A percentile compares a stretch with the other conserved stretches of the same genome.
These are phyloP conservation scores for Theodoxus fluviatilis DNA, from an alignment of 2,888 invertebrate genomes.

Conservation along the genomic window DNA sequence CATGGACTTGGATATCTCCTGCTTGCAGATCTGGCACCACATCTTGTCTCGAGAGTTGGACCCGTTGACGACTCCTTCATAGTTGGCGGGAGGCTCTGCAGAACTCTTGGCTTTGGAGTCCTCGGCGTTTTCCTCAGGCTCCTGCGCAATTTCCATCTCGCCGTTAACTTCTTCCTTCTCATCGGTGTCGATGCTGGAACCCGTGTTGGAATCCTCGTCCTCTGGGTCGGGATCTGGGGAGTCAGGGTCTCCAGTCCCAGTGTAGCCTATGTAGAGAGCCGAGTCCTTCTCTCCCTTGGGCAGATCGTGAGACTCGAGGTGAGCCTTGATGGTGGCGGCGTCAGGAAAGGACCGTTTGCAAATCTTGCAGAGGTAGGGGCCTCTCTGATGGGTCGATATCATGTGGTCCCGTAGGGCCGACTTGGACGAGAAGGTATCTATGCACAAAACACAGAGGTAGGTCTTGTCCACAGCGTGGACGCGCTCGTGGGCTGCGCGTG, in stretches of 20 bases:
- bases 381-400: constrained; percentile 38
- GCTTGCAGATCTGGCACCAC: constrained; percentile 52
- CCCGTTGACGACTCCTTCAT: constrained; percentile 26
- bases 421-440: constrained; percentile 43
- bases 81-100: constrained; percentile 28
- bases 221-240: background rate
- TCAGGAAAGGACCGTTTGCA: constrained; percentile 24
- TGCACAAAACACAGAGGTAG: constrained; percentile 47
- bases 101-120: constrained; percentile 26
- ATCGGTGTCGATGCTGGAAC: background rate
- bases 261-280: constrained; percentile 36
- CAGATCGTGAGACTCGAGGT: constrained; percentile 44
- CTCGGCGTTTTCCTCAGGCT: constrained; percentile 33
- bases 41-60: constrained; percentile 41
- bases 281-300: constrained; percentile 43
- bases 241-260: background rate
- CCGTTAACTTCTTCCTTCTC: constrained; percentile 26
- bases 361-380: constrained; percentile 25
- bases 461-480: constrained; percentile 36
- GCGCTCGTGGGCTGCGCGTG: constrained; percentile 47
- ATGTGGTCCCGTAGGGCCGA: constrained; percentile 48
- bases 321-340: constrained; percentile 22
- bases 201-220: background rate
- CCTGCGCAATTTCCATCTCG: constrained; percentile 10
- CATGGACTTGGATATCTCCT: constrained; percentile 52